A percentile compares a stretch with the other conserved stretches of the same genome.
Conservation (phyloP, 1,140 invertebrate species). For the Araneus ventricosus region DNA sequence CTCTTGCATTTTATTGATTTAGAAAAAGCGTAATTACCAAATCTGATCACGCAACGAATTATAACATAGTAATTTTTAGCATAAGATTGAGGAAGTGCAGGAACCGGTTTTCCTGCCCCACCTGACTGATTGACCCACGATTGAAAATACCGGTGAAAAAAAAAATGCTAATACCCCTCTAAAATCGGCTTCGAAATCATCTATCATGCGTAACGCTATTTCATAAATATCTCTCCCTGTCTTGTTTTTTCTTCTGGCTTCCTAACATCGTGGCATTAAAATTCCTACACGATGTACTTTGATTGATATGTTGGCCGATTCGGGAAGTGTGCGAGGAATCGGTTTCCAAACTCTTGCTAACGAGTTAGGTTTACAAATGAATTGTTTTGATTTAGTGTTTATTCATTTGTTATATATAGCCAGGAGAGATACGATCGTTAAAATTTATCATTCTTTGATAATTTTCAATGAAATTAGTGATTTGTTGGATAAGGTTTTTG, state of each 20-base stretch:
- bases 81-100: slow-evolving; percentile 35
- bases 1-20: not conserved
- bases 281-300: not conserved
- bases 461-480: too few species aligned
- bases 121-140: slow-evolving; percentile 59
- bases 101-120: slow-evolving; percentile 53
- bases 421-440: too few species aligned
- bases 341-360: not conserved
- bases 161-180: slow-evolving; percentile 1
- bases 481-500: too few species aligned
- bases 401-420: too few species aligned
- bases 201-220: slow-evolving; percentile 34
- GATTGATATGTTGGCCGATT: not conserved
- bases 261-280: slow-evolving; percentile 4
- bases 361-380: not conserved
- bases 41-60: slow-evolving; percentile 17
- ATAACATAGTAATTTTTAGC: slow-evolving; percentile 27
- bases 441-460: too few species aligned
- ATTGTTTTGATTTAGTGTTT: too few species aligned
- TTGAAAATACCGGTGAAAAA: slow-evolving; percentile 42
- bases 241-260: not conserved
- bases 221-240: not conserved
- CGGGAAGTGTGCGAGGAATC: not conserved
- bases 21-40: not conserved
- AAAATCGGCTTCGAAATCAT: slow-evolving; percentile 47